Evolutionary conservation across 2,113 vertebrate species (phyloP), one percentile per base, ranked within the genome.

Genomic region (Cromileptes altivelis): DNA sequence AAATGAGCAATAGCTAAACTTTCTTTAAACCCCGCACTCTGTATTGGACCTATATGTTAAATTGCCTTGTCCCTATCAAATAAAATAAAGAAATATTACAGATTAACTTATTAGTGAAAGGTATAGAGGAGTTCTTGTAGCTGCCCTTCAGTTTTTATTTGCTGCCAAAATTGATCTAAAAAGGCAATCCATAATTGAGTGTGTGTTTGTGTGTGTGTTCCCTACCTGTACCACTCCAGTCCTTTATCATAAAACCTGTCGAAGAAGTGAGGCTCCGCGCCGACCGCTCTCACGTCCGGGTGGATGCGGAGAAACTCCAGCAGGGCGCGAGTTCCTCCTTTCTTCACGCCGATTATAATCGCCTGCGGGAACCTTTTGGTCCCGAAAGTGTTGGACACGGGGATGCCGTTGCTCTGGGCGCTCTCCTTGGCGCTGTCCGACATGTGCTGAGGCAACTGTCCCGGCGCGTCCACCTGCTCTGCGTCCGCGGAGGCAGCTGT

Each of bases 261-360:
- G 76, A 95, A 96, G 93, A 96, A 96, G 83, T 96, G 95, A 25
- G 95, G 94, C 65, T 96, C 95, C 0, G 96, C 90, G 0, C 96
- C 97, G 70, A 96, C 89, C 2, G 95, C 96, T 42, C 96, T 91
- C 70, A 96, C 96, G 80, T 96, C 96, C n/a, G 95, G 96, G 75
- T 95, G 96, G 86, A 95, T 93, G 85, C 96, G 95, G 49, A 96
- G 92, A 74, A 96, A 96, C 94, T 96, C 94, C 70, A 96, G 94
- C 88, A 97, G 94, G 15, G 96, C 96, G 27, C 96, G 92, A 23
- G 93, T 96, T 11, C 97, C 95, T 6, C 95, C 94, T 78, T 97
- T 96, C 94, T 97, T 97, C 85, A 96, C 88, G 4, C 95, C 93
- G 50, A 95, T 93, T 62, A 95, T 97, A 77, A 96, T 92, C 58